Base-by-base conservation (phyloP, 1,140 invertebrate species). In the Pachyrhynchus sulphureomaculatus region DNA sequence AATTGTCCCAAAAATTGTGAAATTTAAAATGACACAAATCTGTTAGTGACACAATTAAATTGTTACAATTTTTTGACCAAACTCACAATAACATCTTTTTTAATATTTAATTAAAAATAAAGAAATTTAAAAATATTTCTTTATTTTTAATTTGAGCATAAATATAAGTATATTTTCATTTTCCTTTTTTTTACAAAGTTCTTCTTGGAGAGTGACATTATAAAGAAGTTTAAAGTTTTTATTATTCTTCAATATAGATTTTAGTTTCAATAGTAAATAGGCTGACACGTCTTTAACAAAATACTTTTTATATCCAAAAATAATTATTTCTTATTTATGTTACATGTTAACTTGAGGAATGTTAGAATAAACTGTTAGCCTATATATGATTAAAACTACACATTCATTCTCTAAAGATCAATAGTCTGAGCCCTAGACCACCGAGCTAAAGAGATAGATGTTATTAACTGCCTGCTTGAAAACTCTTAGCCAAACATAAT, bases 351-450 rank as follows among this genome's bases (percentile, higher is more conserved):
- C 17, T 13, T 10, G 13, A 18, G 12, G 12, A 18, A 5, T 12
- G 13, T 1, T 15, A 13, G 6, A 15, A 18, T 18, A 18, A 39
- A 17, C 36, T 5, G 1, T 17, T 15, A 15, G 13, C 36, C 36
- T 18, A 15, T 15, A 13, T 9, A 17, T 4, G 6, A 24, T 13
- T 24, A 24, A 20, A 24, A 47, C 44, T 13, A 4, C 39, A 34
- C 26, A 2, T 12, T 20, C 10, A 15, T 20, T 37, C 5, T 17
- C 21, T 39, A 17, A 2, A 53, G 33, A 15, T 41, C 18, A 39
- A 26, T 41, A 32, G 34, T 29, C 51, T 36, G 36, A 36, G 51
- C 33, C 36, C 36, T 41, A 37, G 51, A 36, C 18, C n/a, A 41
- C 15, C 12, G 34, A 41, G 4, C 33, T 41, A 10, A 21, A 53